A percentile compares a stretch with the other conserved stretches of the same genome.
phyloP scores from a whole-genome alignment of 2,797 vertebrate species.

The Characodon lateralis region DNA sequence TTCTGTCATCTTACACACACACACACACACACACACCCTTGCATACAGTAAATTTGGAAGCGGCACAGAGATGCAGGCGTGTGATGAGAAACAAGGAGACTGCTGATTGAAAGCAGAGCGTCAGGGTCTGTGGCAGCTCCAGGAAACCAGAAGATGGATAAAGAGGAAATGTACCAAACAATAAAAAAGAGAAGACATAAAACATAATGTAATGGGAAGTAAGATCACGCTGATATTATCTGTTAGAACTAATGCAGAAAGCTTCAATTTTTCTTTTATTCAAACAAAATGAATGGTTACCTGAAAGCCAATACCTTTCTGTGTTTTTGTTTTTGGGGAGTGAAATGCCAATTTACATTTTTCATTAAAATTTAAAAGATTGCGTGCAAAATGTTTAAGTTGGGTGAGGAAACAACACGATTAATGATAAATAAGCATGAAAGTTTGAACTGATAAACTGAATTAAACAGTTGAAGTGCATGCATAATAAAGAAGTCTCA shows the following conservation, averaged over 20 bases:
- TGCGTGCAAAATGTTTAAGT: not conserved
- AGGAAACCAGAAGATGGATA: conserved; percentile 1
- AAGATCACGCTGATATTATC: not conserved
- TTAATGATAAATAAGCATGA: not conserved
- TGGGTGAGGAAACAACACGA: not conserved
- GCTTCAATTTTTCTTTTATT: not conserved
- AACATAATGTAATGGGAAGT: not conserved
- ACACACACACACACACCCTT: conserved; percentile 36
- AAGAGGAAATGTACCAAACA: not conserved
- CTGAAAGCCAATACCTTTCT: not conserved
- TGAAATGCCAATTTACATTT: no score
- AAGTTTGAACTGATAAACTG: no score
- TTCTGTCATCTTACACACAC: conserved; percentile 47
- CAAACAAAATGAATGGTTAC: not conserved
- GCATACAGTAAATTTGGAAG: conserved; percentile 25
- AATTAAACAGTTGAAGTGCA: no score
- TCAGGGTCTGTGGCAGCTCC: conserved; percentile 16
- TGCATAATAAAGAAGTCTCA: not conserved
- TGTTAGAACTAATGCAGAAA: not conserved
- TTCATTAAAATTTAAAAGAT: not conserved
- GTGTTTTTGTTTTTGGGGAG: not conserved
- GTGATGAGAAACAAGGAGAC: conserved; percentile 60
- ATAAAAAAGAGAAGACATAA: not conserved
- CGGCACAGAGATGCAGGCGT: conserved; percentile 30
- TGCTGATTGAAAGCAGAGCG: conserved; percentile 45